Conservation (phyloP, 2,888 invertebrate species). For the Campaea margaritaria region DNA sequence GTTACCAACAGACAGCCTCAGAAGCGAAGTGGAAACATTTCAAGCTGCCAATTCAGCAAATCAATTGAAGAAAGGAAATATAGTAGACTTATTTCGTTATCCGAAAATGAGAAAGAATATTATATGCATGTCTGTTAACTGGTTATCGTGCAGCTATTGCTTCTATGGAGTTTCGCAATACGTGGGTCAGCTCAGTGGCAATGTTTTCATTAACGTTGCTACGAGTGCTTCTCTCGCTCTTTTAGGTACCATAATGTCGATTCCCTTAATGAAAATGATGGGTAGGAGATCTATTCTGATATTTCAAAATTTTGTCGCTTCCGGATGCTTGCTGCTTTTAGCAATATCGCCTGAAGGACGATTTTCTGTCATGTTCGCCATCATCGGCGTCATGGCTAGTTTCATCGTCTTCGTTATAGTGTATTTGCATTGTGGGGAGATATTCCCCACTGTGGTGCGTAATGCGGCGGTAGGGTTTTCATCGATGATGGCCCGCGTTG, state of each 20-base stretch:
- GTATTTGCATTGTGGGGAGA: slow-evolving; percentile 92
- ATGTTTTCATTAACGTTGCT: slow-evolving; percentile 93
- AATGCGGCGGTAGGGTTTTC: slow-evolving; percentile 91
- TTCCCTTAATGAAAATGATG: slow-evolving; percentile 86
- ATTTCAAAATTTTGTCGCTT: slow-evolving; percentile 85
- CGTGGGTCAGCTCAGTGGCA: slow-evolving; percentile 89
- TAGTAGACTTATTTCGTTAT: slow-evolving; percentile 89
- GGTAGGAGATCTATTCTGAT: slow-evolving; percentile 89
- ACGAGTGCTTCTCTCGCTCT: slow-evolving; percentile 88
- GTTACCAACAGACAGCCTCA: slow-evolving; percentile 75
- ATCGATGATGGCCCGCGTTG: slow-evolving; percentile 90
- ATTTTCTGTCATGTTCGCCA: slow-evolving; percentile 86
- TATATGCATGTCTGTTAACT: slow-evolving; percentile 88
- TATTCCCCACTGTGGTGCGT: slow-evolving; percentile 92
- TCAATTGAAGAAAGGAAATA: slow-evolving; percentile 76
- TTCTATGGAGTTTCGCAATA: slow-evolving; percentile 92
- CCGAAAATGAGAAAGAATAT: slow-evolving; percentile 89
- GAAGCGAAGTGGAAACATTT: slow-evolving; percentile 67
- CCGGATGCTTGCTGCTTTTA: slow-evolving; percentile 86
- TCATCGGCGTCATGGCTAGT: slow-evolving; percentile 91
- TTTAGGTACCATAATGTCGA: slow-evolving; percentile 85
- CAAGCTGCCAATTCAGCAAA: slow-evolving; percentile 59
- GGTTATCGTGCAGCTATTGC: slow-evolving; percentile 90
- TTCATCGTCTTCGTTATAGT: slow-evolving; percentile 94
- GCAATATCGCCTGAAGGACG: slow-evolving; percentile 77